Evolutionary conservation across 2,113 vertebrate species (phyloP), one percentile per base, ranked within the genome.

Genomic region (Melanerpes aurifrons): DNA sequence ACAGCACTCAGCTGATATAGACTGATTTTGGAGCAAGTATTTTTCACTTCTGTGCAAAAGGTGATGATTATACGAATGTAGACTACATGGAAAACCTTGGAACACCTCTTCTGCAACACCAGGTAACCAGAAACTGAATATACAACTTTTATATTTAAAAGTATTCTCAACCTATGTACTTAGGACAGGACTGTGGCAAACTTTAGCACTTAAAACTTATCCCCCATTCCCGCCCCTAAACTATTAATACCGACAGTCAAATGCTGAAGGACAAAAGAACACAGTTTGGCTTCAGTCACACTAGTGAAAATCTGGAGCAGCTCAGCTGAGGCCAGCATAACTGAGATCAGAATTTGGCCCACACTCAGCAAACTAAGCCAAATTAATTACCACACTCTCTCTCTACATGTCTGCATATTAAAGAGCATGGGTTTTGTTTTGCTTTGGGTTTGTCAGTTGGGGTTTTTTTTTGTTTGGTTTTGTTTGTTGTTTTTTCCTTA

Each of bases 341-440:
- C 82, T 96, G 96, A 96, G 94, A 95, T 96, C 92, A 96, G 91
- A 83, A 78, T 82, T 91, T 94, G 97, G 97, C 95, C 71, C 50
- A 32, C 64, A 13, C 58, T 96, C 96, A 97, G 96, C 56, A 94
- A 90, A 84, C 61, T 5, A 37, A 6, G 96, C 97, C 97, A 98
- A 93, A 95, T 92, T 96, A 93, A 97, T 96, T 94, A 96, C 93
- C 96, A 93, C 92, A 96, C 93, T 96, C 92, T 96, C 96, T 95
- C 78, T 95, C 93, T 97, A 78, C 95, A 94, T 94, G 97, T 92
- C 96, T 94, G 90, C 93, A 96, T 97, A 95, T 95, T 97, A 97
- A 96, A 96, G 89, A 97, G 96, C 83, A 84, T 62, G 69, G 89
- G 92, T 93, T 87, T 61, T 48, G 64, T 57, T 63, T n/a, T 61